Percentiles rank a stretch among this genome's conserved stretches.
phyloP scores from a whole-genome alignment of 1,140 invertebrate genomes.

The Lysiphlebus fabarum region DNA sequence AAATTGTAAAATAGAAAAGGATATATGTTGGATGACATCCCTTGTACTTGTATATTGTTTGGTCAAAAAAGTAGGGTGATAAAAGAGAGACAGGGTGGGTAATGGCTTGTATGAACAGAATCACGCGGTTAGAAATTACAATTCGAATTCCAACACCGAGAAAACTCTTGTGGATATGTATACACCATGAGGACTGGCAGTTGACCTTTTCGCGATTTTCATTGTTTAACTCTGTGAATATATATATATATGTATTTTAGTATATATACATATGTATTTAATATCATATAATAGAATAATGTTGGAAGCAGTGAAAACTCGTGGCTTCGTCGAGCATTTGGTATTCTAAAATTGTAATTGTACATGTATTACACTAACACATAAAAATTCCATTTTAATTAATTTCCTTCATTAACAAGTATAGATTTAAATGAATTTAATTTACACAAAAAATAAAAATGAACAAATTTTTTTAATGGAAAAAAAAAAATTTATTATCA shows the following conservation, averaged over 20 bases:
- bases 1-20: too few species aligned
- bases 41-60: too few species aligned
- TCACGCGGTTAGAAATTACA: conserved; percentile 33
- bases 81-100: background rate
- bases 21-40: too few species aligned
- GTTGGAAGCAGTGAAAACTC: too few species aligned
- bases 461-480: too few species aligned
- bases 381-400: conserved; percentile 30
- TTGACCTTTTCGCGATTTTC: background rate
- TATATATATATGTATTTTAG: too few species aligned
- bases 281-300: conserved; percentile 2
- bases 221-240: too few species aligned
- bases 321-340: conserved; percentile 25
- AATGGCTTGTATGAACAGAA: conserved; percentile 29
- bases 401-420: conserved; percentile 26
- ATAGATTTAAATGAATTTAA: too few species aligned
- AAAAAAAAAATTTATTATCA: too few species aligned
- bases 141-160: conserved; percentile 50
- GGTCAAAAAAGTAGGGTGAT: background rate
- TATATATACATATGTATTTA: conserved; percentile 23
- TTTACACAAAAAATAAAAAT: too few species aligned
- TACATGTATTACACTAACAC: conserved; percentile 9
- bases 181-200: conserved; percentile 15
- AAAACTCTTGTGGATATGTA: conserved; percentile 35
- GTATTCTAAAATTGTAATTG: conserved; percentile 30